Evolutionary conservation across 2,113 vertebrate genomes (phyloP).

Genomic region (Hypomesus transpacificus): DNA sequence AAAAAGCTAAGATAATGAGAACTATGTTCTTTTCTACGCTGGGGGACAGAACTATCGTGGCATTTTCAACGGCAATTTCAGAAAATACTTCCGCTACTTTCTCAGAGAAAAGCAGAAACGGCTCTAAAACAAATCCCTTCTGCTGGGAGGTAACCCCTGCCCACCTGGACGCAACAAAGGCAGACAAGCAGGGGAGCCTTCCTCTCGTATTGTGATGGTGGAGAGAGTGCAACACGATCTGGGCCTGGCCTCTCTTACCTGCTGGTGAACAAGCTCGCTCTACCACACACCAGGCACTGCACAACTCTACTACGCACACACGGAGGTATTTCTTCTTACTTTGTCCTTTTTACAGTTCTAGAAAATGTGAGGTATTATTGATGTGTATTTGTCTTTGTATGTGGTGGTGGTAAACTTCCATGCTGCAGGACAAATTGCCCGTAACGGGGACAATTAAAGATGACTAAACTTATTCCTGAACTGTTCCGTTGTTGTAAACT

Average conservation of each 20-base stretch:
- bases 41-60: conserved; percentile 43
- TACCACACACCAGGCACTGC: too few species aligned
- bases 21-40: conserved; percentile 46
- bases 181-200: conserved; percentile 59
- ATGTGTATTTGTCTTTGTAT: too few species aligned
- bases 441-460: too few species aligned
- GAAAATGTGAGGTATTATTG: too few species aligned
- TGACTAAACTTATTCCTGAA: too few species aligned
- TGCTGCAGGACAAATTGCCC: too few species aligned
- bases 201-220: conserved; percentile 54
- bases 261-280: conserved; percentile 22
- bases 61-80: conserved; percentile 42
- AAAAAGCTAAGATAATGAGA: conserved; percentile 43
- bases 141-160: conserved; percentile 63
- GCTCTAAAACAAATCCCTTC: conserved; percentile 55
- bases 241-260: conserved; percentile 35
- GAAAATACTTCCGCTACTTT: conserved; percentile 51
- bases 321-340: too few species aligned
- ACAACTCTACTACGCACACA: too few species aligned
- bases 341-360: too few species aligned
- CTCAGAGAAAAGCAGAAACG: conserved; percentile 44
- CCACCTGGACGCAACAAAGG: conserved; percentile 62
- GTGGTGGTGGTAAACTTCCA: too few species aligned
- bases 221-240: conserved; percentile 60
- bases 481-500: too few species aligned